Evolutionary conservation across 1,140 invertebrate species (phyloP).

Genomic region (Drosophila watanabei): DNA sequence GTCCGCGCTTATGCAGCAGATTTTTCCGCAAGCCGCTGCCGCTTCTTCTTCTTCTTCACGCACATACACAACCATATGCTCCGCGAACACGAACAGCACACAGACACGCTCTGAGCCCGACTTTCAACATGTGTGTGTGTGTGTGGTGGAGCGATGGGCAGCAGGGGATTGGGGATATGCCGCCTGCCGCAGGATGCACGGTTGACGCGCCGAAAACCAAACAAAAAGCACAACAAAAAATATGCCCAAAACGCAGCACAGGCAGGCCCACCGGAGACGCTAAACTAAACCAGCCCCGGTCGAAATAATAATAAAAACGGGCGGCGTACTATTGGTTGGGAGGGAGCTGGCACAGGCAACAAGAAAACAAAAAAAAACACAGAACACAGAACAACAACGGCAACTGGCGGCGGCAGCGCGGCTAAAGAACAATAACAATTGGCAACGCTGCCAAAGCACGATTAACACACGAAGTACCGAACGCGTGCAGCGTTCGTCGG

Average conservation of each 20-base stretch:
- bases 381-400: background rate
- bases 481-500: slow-evolving; percentile 2
- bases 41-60: background rate
- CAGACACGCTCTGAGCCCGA: slow-evolving; percentile 29
- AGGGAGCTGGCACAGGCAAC: background rate
- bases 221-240: slow-evolving; percentile 41
- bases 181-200: slow-evolving; percentile 6
- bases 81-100: slow-evolving; percentile 1
- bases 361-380: background rate
- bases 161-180: background rate
- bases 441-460: slow-evolving; percentile 11
- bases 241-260: background rate
- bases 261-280: background rate
- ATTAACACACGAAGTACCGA: slow-evolving; percentile 6
- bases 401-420: slow-evolving; percentile 22
- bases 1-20: slow-evolving; percentile 16
- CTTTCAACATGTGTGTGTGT: slow-evolving; percentile 17
- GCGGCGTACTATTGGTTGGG: background rate
- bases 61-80: slow-evolving; percentile 22
- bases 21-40: slow-evolving; percentile 14
- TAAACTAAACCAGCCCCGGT: slow-evolving; percentile 13
- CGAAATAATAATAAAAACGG: slow-evolving; percentile 19
- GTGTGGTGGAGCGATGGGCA: background rate
- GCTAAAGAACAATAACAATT: slow-evolving; percentile 15
- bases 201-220: slow-evolving; percentile 22